Evolutionary conservation across 1,140 invertebrate genomes (phyloP).

Genomic region (Drosophila nebulosa): DNA sequence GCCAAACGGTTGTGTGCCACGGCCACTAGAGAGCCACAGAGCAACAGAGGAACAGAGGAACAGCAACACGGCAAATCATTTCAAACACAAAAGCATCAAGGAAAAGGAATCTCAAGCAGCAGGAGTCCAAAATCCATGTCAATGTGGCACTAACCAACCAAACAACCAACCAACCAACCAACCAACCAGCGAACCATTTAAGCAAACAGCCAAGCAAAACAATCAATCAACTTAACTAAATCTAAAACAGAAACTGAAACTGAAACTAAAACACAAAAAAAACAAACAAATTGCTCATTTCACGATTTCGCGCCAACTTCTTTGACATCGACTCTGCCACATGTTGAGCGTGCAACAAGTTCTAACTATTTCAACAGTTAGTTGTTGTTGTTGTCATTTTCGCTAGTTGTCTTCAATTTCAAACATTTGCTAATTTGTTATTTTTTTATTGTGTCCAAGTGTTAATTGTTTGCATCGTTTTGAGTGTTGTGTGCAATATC

Average conservation of each 20-base stretch:
- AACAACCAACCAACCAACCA: background rate
- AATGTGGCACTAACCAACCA: background rate
- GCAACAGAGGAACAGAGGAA: background rate
- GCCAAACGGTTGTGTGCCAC: slow-evolving; percentile 65
- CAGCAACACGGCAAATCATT: background rate
- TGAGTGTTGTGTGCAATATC: background rate
- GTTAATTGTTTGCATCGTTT: background rate
- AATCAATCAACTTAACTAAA: background rate
- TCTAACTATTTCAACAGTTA: slow-evolving; percentile 2
- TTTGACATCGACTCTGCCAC: background rate
- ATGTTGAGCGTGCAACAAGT: slow-evolving; percentile 41
- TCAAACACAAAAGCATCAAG: background rate
- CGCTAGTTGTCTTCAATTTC: too few relatives aligned
- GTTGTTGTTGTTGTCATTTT: background rate
- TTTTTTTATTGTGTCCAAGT: background rate
- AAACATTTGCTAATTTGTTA: background rate
- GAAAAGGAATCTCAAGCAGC: background rate
- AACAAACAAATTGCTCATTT: background rate
- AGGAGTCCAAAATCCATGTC: background rate
- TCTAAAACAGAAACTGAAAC: too few relatives aligned
- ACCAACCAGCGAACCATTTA: background rate
- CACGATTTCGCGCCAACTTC: background rate
- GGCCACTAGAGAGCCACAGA: slow-evolving; percentile 8
- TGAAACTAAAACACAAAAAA: too few relatives aligned
- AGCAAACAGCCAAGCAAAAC: background rate